phyloP scores from a whole-genome alignment of 2,888 invertebrate species.

The Aspidapion aeneum region DNA sequence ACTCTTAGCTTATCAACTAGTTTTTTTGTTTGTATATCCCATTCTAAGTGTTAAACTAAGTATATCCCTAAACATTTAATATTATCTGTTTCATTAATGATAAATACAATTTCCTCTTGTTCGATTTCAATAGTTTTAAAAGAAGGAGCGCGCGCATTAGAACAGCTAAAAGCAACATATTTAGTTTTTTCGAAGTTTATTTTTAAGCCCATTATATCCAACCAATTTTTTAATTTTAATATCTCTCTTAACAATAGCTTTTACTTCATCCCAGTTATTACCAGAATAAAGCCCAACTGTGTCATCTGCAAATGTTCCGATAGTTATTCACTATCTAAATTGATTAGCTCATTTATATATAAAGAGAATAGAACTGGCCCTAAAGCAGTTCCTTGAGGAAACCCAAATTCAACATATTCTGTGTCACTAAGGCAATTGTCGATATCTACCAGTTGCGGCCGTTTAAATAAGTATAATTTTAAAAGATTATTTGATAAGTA shows the following conservation, averaged over 20 bases:
- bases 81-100: neutral
- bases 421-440: neutral
- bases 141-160: neutral
- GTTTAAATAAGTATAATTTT: neutral
- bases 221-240: constrained; percentile 2
- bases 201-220: neutral
- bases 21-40: constrained; percentile 1
- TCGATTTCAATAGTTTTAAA: neutral
- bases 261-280: neutral
- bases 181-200: neutral
- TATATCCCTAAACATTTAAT: neutral
- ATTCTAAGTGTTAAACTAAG: neutral
- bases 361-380: neutral
- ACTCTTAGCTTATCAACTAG: neutral
- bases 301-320: neutral
- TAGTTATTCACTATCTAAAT: neutral
- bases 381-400: neutral
- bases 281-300: neutral
- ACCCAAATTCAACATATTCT: neutral
- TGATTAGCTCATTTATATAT: neutral
- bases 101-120: neutral
- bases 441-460: neutral
- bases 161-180: neutral
- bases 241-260: neutral
- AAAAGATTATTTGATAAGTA: neutral